Conservation (phyloP, 2,888 invertebrate species). For the Tiphia femorata region DNA sequence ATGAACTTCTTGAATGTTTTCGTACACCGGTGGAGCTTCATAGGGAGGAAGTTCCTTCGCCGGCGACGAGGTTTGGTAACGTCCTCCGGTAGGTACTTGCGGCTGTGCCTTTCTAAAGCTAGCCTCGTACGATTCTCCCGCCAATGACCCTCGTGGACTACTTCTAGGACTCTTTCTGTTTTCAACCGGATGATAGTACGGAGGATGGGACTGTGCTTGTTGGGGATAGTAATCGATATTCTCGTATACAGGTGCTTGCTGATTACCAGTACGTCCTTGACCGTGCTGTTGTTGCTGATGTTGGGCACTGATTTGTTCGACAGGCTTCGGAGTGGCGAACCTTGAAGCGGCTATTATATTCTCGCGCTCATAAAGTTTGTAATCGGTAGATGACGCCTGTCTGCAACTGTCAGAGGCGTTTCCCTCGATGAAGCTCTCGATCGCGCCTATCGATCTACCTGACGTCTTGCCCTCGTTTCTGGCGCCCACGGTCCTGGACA, state of each 20-base stretch:
- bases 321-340: slow-evolving; percentile 82
- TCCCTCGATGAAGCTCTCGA: slow-evolving; percentile 75
- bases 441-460: slow-evolving; percentile 75
- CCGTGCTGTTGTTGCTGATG: slow-evolving; percentile 56
- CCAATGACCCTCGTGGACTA: slow-evolving; percentile 64
- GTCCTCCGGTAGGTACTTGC: slow-evolving; percentile 78
- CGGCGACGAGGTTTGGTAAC: slow-evolving; percentile 72
- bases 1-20: slow-evolving; percentile 74
- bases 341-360: slow-evolving; percentile 84
- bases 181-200: slow-evolving; percentile 75
- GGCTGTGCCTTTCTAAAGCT: slow-evolving; percentile 84
- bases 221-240: slow-evolving; percentile 85
- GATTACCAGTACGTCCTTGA: slow-evolving; percentile 47
- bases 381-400: slow-evolving; percentile 64
- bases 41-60: slow-evolving; percentile 73
- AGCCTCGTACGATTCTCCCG: slow-evolving; percentile 68
- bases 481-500: slow-evolving; percentile 38
- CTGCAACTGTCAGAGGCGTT: slow-evolving; percentile 43
- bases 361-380: slow-evolving; percentile 78
- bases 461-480: slow-evolving; percentile 40
- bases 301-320: slow-evolving; percentile 74
- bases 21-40: slow-evolving; percentile 74
- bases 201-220: slow-evolving; percentile 71
- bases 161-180: slow-evolving; percentile 67
- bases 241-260: slow-evolving; percentile 79